Evolutionary conservation across 2,113 vertebrate genomes (phyloP).

Genomic region (Scatophagus argus): DNA sequence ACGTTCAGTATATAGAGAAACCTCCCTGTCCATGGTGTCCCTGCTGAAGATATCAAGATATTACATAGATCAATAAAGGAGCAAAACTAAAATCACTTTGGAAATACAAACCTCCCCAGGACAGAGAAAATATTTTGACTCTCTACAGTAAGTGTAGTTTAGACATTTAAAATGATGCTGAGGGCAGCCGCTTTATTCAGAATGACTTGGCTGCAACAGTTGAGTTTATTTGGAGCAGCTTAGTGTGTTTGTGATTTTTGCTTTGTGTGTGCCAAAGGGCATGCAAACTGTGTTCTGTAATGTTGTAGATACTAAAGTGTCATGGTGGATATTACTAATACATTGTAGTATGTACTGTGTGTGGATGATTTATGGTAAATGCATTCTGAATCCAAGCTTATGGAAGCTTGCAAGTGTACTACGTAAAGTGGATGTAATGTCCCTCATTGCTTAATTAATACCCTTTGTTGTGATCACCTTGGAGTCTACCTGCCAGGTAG

Average conservation of each 20-base stretch:
- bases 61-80: no score
- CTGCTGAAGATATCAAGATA: no score
- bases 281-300: background rate
- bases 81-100: no score
- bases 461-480: constrained; percentile 7
- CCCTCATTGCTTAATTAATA: constrained; percentile 3
- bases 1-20: no score
- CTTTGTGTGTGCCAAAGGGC: background rate
- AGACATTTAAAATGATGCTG: no score
- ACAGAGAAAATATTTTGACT: no score
- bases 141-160: no score
- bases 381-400: background rate
- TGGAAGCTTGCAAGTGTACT: background rate
- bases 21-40: no score
- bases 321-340: background rate
- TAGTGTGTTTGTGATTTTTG: background rate
- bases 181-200: background rate
- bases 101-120: no score
- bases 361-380: background rate
- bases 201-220: background rate
- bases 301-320: background rate
- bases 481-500: no score
- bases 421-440: constrained; percentile 7
- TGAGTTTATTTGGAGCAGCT: background rate
- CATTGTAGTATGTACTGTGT: background rate